Percentiles rank a stretch among this genome's conserved stretches.
phyloP scores from a whole-genome alignment of 2,888 invertebrate species.

The Scaptomyza cyrtandrae region DNA sequence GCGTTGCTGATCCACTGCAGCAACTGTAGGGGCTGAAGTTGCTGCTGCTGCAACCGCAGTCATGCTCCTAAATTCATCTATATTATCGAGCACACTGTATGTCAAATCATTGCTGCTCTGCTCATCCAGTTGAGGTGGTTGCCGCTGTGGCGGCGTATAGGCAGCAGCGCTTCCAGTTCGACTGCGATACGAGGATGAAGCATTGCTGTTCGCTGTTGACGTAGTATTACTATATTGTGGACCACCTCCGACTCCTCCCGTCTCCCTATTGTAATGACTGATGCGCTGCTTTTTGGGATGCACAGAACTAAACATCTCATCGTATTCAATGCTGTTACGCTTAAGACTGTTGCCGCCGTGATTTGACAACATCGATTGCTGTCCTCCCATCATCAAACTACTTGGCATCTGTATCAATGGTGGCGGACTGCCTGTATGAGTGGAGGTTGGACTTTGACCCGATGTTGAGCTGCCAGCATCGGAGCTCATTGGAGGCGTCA shows the following conservation, averaged over 20 bases:
- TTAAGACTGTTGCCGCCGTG: conserved; percentile 78
- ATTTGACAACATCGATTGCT: conserved; percentile 12
- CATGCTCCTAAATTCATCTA: conserved; percentile 80
- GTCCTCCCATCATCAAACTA: conserved; percentile 23
- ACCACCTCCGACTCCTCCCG: conserved; percentile 22
- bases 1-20: conserved; percentile 37
- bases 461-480: conserved; percentile 91
- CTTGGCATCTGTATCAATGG: conserved; percentile 77
- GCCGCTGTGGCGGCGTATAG: conserved; percentile 72
- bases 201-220: conserved; percentile 13
- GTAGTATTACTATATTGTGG: conserved; percentile 5
- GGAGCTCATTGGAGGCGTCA: conserved; percentile 94
- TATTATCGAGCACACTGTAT: conserved; percentile 82
- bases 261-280: conserved; percentile 90
- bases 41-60: conserved; percentile 45
- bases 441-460: conserved; percentile 92
- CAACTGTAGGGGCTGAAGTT: conserved; percentile 11
- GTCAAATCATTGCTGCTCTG: conserved; percentile 79
- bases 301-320: conserved; percentile 85
- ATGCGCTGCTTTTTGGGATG: conserved; percentile 92
- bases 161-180: conserved; percentile 40
- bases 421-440: conserved; percentile 90
- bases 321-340: conserved; percentile 86
- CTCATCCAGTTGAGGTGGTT: conserved; percentile 60
- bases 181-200: conserved; percentile 51